Evolutionary conservation across 2,888 invertebrate species (phyloP), one percentile per base, ranked within the genome.

Genomic region (Agrochola circellaris): DNA sequence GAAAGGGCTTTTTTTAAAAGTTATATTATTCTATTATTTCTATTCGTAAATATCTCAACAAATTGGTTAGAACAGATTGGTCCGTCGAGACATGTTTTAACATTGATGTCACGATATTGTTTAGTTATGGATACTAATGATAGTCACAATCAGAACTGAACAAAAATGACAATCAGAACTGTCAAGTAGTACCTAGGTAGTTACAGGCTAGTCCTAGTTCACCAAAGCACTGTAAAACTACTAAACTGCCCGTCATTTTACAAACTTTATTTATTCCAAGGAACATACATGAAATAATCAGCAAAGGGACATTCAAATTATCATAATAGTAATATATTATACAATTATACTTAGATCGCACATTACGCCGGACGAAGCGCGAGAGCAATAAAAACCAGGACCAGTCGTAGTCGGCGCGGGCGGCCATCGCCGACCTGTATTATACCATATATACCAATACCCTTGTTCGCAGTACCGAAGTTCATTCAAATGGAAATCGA

Each of bases 371-470:
- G 60, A 58, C 62, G 68, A 64, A 69, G 66, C 45, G 67, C 79
- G 62, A 51, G 73, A 69, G 66, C 82, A 81, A 79, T 82, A 87
- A 89, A 90, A 88, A 83, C 76, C 80, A 70, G 75, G 84, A 77
- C 79, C 86, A 79, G 83, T 77, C 64, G 73, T 85, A 79, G 83
- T 78, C 64, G 74, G 38, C 79, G 72, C 74, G 69, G 66, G 74
- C 56, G 51, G 68, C 61, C 65, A 70, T 45, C 51, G 76, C 69
- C 75, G 71, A 79, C 67, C 70, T 69, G 45, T 72, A 80, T 84
- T 79, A 81, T 67, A 77, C 64, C 72, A 78, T 81, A 72, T 75
- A 66, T 51, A 73, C 65, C 60, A 62, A 81, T 75, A 69, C 69
- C 67, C 60, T n/a, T 38, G 73, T 48, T 51, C 65, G 38, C 60